Evolutionary conservation across 2,113 vertebrate genomes (phyloP).

Genomic region (Pangasianodon gigas): DNA sequence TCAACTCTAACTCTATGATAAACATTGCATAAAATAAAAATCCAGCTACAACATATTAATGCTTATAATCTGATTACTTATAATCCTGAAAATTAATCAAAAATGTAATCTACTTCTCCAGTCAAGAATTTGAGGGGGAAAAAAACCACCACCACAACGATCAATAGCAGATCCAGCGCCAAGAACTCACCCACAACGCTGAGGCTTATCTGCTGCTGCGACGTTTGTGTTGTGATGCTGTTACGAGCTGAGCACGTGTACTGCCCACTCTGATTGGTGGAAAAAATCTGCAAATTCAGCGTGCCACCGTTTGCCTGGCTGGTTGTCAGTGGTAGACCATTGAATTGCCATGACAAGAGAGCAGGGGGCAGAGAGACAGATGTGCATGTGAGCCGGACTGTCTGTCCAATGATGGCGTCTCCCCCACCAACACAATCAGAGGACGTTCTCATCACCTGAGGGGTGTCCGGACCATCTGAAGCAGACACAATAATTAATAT

Average conservation of each 20-base stretch:
- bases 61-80: no score
- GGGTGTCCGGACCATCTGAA: constrained; percentile 72
- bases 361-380: constrained; percentile 70
- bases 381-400: constrained; percentile 64
- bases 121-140: constrained; percentile 50
- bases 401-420: constrained; percentile 66
- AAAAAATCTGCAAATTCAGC: constrained; percentile 69
- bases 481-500: not conserved
- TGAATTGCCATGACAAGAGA: constrained; percentile 67
- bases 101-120: constrained; percentile 34
- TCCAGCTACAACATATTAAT: no score
- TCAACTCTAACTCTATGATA: no score
- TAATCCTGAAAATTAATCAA: no score
- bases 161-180: constrained; percentile 48
- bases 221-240: constrained; percentile 57
- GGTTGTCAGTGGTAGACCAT: constrained; percentile 58
- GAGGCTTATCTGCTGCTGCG: constrained; percentile 60
- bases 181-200: constrained; percentile 63
- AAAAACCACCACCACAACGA: constrained; percentile 60
- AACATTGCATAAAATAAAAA: not conserved
- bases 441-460: constrained; percentile 58
- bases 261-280: constrained; percentile 62
- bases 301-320: constrained; percentile 59
- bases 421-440: constrained; percentile 67
- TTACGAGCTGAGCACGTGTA: constrained; percentile 71